phyloP scores from a whole-genome alignment of 2,113 vertebrate species.

The Phycodurus eques region DNA sequence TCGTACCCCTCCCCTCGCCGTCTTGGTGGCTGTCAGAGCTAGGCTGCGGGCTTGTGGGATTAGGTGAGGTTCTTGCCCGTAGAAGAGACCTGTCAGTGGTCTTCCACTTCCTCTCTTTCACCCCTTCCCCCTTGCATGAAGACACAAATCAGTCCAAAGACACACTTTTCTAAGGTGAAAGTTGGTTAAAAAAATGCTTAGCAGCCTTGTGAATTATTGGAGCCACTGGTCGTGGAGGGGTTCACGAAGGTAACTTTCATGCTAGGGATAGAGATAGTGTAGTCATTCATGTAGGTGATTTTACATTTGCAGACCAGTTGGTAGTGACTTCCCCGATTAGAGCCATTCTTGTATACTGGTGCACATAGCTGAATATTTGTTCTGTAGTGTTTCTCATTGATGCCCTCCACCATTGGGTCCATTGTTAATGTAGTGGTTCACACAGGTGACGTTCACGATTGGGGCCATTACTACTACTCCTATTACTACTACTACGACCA shows the following conservation, averaged over 20 bases:
- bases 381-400: no score
- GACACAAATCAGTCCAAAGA: slow-evolving; percentile 45
- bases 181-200: slow-evolving; percentile 16
- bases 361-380: no score
- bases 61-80: slow-evolving; percentile 49
- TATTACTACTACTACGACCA: not conserved
- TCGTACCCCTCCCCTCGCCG: not conserved
- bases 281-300: no score
- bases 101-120: slow-evolving; percentile 43
- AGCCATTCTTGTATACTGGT: no score
- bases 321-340: no score
- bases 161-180: slow-evolving; percentile 37
- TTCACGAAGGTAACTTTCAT: not conserved
- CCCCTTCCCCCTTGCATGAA: slow-evolving; percentile 29
- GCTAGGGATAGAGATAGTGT: no score
- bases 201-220: not conserved
- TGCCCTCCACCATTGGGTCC: not conserved
- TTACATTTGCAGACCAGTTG: no score
- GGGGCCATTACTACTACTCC: not conserved
- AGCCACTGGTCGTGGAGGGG: not conserved
- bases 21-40: slow-evolving; percentile 51
- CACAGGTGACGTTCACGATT: not conserved
- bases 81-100: slow-evolving; percentile 65
- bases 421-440: not conserved
- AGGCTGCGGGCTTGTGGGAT: slow-evolving; percentile 50